Evolutionary conservation across 2,888 invertebrate species (phyloP).

Genomic region (Aleiodes testaceus): DNA sequence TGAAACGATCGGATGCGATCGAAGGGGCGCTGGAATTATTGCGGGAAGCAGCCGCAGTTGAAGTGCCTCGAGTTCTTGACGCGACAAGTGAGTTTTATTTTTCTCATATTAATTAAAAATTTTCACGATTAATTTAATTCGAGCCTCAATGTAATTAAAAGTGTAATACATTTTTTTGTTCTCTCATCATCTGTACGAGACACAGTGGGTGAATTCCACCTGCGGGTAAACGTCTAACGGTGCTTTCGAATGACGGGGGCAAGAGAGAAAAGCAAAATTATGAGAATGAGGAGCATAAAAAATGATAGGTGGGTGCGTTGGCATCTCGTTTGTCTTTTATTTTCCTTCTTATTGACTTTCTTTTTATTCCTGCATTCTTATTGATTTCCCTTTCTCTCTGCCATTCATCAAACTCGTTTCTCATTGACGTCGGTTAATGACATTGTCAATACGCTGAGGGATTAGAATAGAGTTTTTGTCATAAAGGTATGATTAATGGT

Average conservation of each 20-base stretch:
- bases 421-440: constrained; percentile 34
- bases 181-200: constrained; percentile 6
- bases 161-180: constrained; percentile 3
- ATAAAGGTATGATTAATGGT: background rate
- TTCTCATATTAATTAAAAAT: too few species aligned
- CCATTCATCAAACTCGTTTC: constrained; percentile 13
- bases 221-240: constrained; percentile 34
- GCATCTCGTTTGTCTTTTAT: background rate
- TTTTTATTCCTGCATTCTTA: constrained; percentile 18
- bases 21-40: constrained; percentile 50
- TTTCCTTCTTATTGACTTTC: constrained; percentile 4
- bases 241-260: background rate
- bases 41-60: constrained; percentile 54
- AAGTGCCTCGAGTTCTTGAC: constrained; percentile 52
- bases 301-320: constrained; percentile 28
- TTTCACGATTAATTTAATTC: background rate
- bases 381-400: constrained; percentile 33
- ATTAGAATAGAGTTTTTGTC: background rate
- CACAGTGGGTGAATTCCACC: constrained; percentile 11
- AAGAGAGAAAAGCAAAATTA: constrained; percentile 7
- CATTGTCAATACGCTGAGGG: constrained; percentile 34
- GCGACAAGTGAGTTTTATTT: constrained; percentile 53
- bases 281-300: constrained; percentile 27
- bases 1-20: constrained; percentile 55
- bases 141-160: background rate